phyloP scores from a whole-genome alignment of 2,888 invertebrate genomes.

The Ormyrus labotus region DNA sequence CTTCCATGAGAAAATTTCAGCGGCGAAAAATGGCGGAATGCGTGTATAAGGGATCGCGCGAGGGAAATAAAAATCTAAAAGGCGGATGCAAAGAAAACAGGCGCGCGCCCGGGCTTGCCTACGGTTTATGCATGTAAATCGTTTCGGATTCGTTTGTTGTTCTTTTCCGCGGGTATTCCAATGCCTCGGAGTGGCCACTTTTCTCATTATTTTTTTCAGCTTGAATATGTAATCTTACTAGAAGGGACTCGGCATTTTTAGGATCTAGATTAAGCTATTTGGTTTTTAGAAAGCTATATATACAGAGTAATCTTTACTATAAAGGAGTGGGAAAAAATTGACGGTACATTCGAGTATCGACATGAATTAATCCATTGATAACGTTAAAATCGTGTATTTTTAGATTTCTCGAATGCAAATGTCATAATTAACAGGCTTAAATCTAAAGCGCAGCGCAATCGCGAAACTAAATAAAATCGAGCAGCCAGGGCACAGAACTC shows the following conservation, averaged over 20 bases:
- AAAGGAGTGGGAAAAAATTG: not conserved
- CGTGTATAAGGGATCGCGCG: constrained; percentile 42
- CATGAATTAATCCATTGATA: constrained; percentile 11
- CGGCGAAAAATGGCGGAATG: not conserved
- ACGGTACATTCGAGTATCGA: not conserved
- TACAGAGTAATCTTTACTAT: too few relatives aligned
- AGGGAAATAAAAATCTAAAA: constrained; percentile 46
- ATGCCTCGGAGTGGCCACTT: constrained; percentile 55
- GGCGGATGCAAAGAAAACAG: constrained; percentile 40
- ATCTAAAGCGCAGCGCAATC: not conserved
- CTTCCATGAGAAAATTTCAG: too few relatives aligned
- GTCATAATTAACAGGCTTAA: constrained; percentile 35
- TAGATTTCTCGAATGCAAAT: not conserved
- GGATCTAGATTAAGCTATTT: not conserved
- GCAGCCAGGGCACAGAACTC: not conserved
- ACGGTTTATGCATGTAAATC: constrained; percentile 68
- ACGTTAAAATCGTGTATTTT: not conserved
- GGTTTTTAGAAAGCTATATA: not conserved
- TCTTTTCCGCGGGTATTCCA: constrained; percentile 61
- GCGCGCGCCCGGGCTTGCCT: constrained; percentile 25
- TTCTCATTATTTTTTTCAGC: constrained; percentile 9
- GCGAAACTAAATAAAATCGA: not conserved
- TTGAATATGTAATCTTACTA: constrained; percentile 35
- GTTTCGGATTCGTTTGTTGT: constrained; percentile 67
- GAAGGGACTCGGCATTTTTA: not conserved